These are phyloP conservation scores for Felis chaus DNA, from an alignment of 2,113 vertebrate species.

Conservation along the genomic window DNA sequence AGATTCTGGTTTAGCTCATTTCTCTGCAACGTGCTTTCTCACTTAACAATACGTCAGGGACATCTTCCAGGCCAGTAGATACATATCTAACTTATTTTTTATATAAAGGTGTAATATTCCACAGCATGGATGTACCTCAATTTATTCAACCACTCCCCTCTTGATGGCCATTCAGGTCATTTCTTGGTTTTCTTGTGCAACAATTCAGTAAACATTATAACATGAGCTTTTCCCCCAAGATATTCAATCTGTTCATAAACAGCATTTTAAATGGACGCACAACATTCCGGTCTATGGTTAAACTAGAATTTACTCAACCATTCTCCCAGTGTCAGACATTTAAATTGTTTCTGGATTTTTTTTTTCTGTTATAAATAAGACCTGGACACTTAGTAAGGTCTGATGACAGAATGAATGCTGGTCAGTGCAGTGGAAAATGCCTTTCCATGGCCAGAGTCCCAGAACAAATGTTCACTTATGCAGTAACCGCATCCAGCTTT, in stretches of 20 bases:
- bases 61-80: constrained; percentile 65
- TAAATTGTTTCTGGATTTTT: constrained; percentile 35
- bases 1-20: constrained; percentile 50
- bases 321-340: constrained; percentile 29
- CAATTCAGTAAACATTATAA: constrained; percentile 70
- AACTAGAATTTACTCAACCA: constrained; percentile 58
- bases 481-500: rapidly evolving
- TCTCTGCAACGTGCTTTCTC: constrained; percentile 61
- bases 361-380: constrained; percentile 38
- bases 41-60: constrained; percentile 44
- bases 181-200: constrained; percentile 63
- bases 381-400: background rate
- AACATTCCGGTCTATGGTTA: background rate
- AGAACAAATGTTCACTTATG: background rate
- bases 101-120: constrained; percentile 62
- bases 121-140: constrained; percentile 1
- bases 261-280: constrained; percentile 65
- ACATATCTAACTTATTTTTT: constrained; percentile 65
- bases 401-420: constrained; percentile 11
- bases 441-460: constrained; percentile 40
- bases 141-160: constrained; percentile 56
- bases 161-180: constrained; percentile 43
- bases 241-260: constrained; percentile 54
- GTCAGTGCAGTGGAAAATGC: constrained; percentile 47
- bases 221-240: constrained; percentile 42